These are phyloP conservation scores for Onychorhynchus coronatus DNA, from an alignment of 2,113 vertebrate species.

Conservation along the genomic window DNA sequence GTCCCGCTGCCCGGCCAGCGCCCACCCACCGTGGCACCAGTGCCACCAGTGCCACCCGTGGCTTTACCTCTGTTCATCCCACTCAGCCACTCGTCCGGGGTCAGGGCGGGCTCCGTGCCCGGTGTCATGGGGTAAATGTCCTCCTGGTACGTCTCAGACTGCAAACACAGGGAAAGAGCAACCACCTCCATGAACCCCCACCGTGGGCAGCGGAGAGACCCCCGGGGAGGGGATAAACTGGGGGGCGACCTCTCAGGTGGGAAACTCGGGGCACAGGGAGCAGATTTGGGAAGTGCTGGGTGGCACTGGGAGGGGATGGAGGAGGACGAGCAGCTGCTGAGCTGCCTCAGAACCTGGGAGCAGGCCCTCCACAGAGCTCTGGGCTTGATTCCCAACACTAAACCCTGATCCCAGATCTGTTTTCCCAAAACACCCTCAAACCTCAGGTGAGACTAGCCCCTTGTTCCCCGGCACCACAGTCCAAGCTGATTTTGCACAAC, in stretches of 20 bases:
- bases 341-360: background rate
- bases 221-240: rapidly evolving
- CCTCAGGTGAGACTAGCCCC: background rate
- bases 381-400: background rate
- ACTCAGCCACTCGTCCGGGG: conserved; percentile 90
- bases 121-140: conserved; percentile 98
- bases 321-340: background rate
- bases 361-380: rapidly evolving
- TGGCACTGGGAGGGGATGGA: background rate
- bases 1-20: rapidly evolving
- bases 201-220: background rate
- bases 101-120: conserved; percentile 88
- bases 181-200: rapidly evolving
- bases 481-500: background rate
- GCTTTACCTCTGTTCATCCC: conserved; percentile 88
- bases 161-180: background rate
- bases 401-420: rapidly evolving
- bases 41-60: background rate
- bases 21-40: background rate
- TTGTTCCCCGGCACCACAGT: rapidly evolving
- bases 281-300: background rate
- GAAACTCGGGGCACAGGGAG: rapidly evolving
- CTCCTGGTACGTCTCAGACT: conserved; percentile 98
- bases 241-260: background rate
- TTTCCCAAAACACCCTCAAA: background rate